A percentile compares a stretch with the other conserved stretches of the same genome.
Evolutionary conservation across 2,797 vertebrate species (phyloP).

Genomic region (Melanotaenia boesemani): DNA sequence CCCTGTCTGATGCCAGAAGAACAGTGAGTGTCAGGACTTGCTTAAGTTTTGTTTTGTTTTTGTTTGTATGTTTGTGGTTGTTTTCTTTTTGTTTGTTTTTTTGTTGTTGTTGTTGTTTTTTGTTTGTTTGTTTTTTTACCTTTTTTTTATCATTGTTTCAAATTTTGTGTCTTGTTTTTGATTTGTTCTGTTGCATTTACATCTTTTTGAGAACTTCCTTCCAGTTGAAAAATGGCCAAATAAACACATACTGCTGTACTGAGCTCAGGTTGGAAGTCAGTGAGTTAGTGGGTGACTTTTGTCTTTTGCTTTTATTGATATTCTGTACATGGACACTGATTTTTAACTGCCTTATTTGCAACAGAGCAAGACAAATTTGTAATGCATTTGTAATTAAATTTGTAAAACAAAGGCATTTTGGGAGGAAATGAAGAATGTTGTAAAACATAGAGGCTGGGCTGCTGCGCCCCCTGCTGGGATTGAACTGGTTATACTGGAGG

Average conservation of each 20-base stretch:
- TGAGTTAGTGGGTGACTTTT: conserved; percentile 20
- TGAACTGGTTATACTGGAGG: conserved; percentile 74
- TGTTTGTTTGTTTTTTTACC: too few relatives aligned
- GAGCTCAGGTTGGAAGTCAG: conserved; percentile 36
- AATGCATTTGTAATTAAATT: conserved; percentile 23
- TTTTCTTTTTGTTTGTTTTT: conserved; percentile 13
- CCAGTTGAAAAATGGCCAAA: conserved; percentile 46
- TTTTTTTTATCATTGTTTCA: not conserved
- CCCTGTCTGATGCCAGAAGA: conserved; percentile 34
- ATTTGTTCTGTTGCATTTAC: not conserved
- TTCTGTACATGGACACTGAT: not conserved
- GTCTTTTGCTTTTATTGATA: not conserved
- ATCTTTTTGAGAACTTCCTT: conserved; percentile 16
- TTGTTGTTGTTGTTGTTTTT: conserved; percentile 2
- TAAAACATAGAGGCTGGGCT: conserved; percentile 47
- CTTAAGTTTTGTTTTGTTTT: conserved; percentile 21
- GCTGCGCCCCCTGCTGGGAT: conserved; percentile 80
- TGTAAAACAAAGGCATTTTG: conserved; percentile 24
- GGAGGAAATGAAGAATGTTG: conserved; percentile 29
- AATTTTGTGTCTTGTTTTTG: conserved; percentile 15
- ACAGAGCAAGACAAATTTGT: conserved; percentile 2
- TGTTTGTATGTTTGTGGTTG: not conserved
- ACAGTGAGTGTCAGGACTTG: conserved; percentile 32
- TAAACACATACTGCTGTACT: conserved; percentile 37
- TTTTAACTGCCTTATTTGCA: conserved; percentile 15